Percentiles rank a stretch among this genome's conserved stretches.
phyloP scores from a whole-genome alignment of 1,140 invertebrate genomes.

The Drosophila lacteicornis region DNA sequence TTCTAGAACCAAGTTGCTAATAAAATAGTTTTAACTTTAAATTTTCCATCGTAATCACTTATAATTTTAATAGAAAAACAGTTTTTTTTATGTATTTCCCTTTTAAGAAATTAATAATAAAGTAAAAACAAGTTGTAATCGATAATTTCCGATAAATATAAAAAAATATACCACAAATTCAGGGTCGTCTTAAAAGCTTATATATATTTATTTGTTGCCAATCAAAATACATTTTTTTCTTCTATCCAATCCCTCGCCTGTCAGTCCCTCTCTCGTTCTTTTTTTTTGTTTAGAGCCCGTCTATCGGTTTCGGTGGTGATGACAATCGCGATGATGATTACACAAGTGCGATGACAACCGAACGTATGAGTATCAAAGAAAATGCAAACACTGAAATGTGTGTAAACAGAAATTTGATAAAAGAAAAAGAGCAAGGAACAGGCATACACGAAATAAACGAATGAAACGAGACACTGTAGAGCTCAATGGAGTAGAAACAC shows the following conservation, averaged over 20 bases:
- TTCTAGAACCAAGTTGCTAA: too few relatives aligned
- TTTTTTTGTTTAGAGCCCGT: conserved; percentile 9
- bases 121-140: too few relatives aligned
- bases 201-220: too few relatives aligned
- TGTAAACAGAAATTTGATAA: conserved; percentile 69
- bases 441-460: conserved; percentile 14
- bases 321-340: conserved; percentile 66
- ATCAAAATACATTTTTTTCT: conserved; percentile 2
- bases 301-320: conserved; percentile 34
- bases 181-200: too few relatives aligned
- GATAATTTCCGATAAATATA: background rate
- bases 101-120: too few relatives aligned
- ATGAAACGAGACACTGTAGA: conserved; percentile 13
- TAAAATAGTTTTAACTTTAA: too few relatives aligned
- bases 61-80: too few relatives aligned
- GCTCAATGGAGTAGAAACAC: conserved; percentile 55
- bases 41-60: too few relatives aligned
- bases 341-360: conserved; percentile 69
- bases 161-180: too few relatives aligned
- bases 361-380: conserved; percentile 58
- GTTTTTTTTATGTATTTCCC: too few relatives aligned
- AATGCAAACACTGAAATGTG: conserved; percentile 73
- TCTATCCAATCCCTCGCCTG: background rate
- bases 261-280: background rate
- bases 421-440: conserved; percentile 43